These are phyloP conservation scores for Stegodyphus mimosarum DNA, from an alignment of 1,140 invertebrate species.

Conservation along the genomic window DNA sequence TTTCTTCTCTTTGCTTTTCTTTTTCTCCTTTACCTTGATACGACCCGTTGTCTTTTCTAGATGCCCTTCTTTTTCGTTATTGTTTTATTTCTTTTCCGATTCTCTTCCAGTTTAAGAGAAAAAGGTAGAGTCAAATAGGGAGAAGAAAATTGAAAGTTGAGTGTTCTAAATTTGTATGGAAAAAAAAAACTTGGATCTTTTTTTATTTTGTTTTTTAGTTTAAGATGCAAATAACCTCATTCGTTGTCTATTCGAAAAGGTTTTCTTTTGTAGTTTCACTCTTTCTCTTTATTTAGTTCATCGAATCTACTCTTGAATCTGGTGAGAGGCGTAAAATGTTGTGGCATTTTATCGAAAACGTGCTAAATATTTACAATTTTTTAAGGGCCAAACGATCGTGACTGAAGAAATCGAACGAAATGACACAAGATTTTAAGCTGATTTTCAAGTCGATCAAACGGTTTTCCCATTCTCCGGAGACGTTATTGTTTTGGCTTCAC, in stretches of 20 bases:
- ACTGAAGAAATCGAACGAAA: no score
- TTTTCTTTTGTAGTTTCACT: conserved; percentile 11
- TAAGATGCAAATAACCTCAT: no score
- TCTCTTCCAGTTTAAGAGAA: conserved; percentile 11
- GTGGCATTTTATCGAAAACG: not conserved
- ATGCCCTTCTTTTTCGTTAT: conserved; percentile 38
- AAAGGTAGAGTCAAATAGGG: conserved; percentile 40
- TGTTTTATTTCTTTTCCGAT: conserved; percentile 30
- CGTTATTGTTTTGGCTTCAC: no score
- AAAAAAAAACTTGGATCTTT: not conserved
- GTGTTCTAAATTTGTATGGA: conserved; percentile 53
- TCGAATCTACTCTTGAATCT: not conserved
- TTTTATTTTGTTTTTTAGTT: no score
- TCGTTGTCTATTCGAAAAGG: conserved; percentile 12
- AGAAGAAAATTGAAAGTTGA: conserved; percentile 59
- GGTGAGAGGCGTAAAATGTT: not conserved
- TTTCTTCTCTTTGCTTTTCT: not conserved
- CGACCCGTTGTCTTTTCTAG: conserved; percentile 19
- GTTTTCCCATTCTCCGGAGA: no score
- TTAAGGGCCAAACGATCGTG: not conserved
- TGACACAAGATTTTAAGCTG: no score
- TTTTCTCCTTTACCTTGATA: conserved; percentile 4
- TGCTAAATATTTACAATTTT: conserved; percentile 11
- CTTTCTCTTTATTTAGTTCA: not conserved
- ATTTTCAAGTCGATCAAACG: no score